Conservation (phyloP, 1,140 invertebrate species). For the Eriosoma lanigerum region DNA sequence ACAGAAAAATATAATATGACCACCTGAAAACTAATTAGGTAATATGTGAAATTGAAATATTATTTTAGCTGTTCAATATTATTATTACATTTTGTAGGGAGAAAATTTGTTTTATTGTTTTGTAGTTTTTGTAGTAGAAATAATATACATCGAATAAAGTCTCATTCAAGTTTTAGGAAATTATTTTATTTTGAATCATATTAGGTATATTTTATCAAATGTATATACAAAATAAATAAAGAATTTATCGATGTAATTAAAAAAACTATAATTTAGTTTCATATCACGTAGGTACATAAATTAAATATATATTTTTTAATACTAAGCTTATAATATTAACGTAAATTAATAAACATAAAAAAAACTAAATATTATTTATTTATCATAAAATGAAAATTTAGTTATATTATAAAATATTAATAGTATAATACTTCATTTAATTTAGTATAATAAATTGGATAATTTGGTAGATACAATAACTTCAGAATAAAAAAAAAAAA, state of each 20-base stretch:
- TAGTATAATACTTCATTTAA: neutral
- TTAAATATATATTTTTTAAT: too few species aligned
- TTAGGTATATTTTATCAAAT: neutral
- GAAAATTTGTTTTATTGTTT: too few species aligned
- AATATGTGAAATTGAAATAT: too few species aligned
- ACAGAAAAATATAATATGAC: too few species aligned
- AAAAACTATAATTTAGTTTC: too few species aligned
- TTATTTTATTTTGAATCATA: neutral
- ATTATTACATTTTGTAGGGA: too few species aligned
- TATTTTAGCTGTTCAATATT: too few species aligned
- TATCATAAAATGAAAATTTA: neutral
- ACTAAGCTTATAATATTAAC: neutral
- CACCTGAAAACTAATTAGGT: too few species aligned
- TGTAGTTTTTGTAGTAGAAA: too few species aligned
- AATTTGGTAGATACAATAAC: neutral
- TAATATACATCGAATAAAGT: too few species aligned
- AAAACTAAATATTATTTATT: neutral
- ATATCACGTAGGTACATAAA: too few species aligned
- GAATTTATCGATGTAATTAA: too few species aligned
- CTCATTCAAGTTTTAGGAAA: neutral
- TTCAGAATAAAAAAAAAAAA: constrained; percentile 16
- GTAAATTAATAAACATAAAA: neutral
- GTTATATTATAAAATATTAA: neutral
- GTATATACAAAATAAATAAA: neutral
- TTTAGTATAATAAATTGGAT: neutral